Percentiles rank a stretch among this genome's conserved stretches.
Conservation (phyloP, 92 coral and sea anemone species). For the Hydrozoanthus gracilis region DNA sequence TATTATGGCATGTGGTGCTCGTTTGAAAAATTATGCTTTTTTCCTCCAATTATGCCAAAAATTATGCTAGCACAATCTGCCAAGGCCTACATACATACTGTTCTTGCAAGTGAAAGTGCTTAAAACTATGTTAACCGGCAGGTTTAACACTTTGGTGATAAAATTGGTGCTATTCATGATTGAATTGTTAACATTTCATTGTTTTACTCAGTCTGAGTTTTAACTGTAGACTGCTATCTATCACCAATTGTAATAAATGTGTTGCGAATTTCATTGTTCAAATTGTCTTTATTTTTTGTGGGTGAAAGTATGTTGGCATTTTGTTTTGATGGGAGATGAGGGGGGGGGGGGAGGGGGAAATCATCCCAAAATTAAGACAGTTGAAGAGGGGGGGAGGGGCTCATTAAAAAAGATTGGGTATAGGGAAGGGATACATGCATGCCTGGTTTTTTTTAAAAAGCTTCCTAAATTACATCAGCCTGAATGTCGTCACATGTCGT, state of each 20-base stretch:
- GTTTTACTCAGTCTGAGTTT: background rate
- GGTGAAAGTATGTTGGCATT: background rate
- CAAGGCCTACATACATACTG: too few relatives aligned
- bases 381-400: slow-evolving; percentile 4
- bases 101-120: background rate
- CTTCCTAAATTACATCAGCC: too few relatives aligned
- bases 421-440: background rate
- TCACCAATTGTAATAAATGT: slow-evolving; percentile 10
- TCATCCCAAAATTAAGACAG: background rate
- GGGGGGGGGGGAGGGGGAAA: background rate
- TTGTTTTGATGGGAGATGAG: background rate
- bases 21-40: too few relatives aligned
- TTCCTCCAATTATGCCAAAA: too few relatives aligned
- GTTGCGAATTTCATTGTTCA: background rate
- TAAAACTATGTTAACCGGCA: background rate
- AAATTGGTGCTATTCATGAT: slow-evolving; percentile 12
- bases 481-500: too few relatives aligned
- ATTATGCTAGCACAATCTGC: too few relatives aligned
- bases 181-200: background rate
- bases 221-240: slow-evolving; percentile 3
- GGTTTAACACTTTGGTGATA: background rate
- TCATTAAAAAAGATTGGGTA: slow-evolving; percentile 5
- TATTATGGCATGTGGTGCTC: too few relatives aligned
- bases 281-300: slow-evolving; percentile 20
- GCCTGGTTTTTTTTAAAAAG: too few relatives aligned